Evolutionary conservation across 2,797 vertebrate species (phyloP).

Genomic region (Thripadectes ignobilis): DNA sequence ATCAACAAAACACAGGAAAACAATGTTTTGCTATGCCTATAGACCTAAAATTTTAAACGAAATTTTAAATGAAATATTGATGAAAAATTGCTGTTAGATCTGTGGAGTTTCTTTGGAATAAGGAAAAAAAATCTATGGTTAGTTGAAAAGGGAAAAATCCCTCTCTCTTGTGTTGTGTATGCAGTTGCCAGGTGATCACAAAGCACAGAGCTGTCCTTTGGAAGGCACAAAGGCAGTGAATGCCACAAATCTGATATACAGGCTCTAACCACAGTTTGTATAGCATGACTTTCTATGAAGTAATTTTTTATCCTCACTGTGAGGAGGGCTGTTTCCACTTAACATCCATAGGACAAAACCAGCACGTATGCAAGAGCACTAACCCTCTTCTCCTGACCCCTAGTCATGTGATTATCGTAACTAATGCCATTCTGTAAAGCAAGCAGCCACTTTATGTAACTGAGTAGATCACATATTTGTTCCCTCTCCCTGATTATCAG

Average conservation of each 20-base stretch:
- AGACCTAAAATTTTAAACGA: background rate
- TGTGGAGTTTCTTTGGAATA: background rate
- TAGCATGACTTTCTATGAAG: background rate
- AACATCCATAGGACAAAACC: background rate
- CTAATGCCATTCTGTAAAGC: background rate
- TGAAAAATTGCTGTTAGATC: background rate
- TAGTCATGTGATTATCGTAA: fast-evolving
- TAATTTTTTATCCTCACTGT: background rate
- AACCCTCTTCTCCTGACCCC: background rate
- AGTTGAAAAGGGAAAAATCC: background rate
- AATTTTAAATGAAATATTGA: background rate
- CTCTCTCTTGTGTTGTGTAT: background rate
- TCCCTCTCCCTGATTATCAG: background rate
- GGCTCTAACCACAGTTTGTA: background rate
- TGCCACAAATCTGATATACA: background rate
- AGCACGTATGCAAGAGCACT: background rate
- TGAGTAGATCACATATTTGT: fast-evolving
- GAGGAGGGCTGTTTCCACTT: background rate
- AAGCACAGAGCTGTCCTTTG: background rate
- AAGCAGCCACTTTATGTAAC: background rate
- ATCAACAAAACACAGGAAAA: background rate
- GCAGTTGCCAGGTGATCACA: background rate
- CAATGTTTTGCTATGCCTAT: background rate
- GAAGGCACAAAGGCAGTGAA: background rate
- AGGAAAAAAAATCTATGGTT: background rate